Base-by-base conservation (phyloP, 2,888 invertebrate genomes). In the Arrhopalites spinosus region DNA sequence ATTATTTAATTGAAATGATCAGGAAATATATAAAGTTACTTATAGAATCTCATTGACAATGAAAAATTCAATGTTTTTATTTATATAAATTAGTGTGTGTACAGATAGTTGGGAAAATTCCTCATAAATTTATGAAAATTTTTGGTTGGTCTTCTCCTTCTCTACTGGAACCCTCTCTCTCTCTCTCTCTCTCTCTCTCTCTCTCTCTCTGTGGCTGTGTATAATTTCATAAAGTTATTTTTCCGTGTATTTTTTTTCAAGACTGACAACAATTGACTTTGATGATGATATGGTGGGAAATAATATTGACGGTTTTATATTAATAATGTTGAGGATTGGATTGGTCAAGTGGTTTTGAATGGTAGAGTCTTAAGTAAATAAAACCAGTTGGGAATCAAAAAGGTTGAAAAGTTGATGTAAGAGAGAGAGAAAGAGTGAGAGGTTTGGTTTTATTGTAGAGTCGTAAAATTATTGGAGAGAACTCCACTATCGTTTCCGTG, bases 391-490 rank as follows among this genome's bases (percentile, higher is more conserved):
- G 72, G 47, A 72, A 72, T 72, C 72, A n/a, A 66, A n/a, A 72
- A 64, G 59, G 45, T 61, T 45, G 67, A 56, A 74, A 53, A 36
- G 29, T 30, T 53, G 29, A 53, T 56, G 45, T 27, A n/a, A n/a
- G n/a, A n/a, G n/a, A 20, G n/a, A 71, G 59, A 50, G 70, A 47
- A 27, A 56, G 47, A 30, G 59, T 50, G 36, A 7, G 36, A 36
- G 36, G 36, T 36, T 59, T 59, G 59, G 59, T 71, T 75, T 72
- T 75, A 72, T 73, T 68, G 72, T 61, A 53, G 68, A 73, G 73
- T 76, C 76, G 53, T 76, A 76, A 76, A 76, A 73, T 73, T 67
- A 73, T 69, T 67, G 36, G 72, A 68, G 69, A 68, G 73, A 73
- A 67, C 67, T 73, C 73, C 59, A 63, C 61, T 72, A 45, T 36